Conservation (phyloP, 2,113 vertebrate species). For the Aspidoscelis tigris region DNA sequence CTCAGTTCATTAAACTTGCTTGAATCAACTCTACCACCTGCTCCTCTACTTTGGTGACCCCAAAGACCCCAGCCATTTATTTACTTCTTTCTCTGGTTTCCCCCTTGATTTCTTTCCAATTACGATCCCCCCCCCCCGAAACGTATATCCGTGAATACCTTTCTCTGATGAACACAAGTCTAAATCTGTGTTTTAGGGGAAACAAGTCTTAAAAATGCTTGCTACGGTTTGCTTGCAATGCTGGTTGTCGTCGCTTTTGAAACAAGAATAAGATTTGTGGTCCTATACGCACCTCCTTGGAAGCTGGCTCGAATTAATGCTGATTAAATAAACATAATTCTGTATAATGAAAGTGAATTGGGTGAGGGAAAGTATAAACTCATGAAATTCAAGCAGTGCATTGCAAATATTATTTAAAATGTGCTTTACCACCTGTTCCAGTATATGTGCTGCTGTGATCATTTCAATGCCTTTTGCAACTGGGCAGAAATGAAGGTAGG, state of each 20-base stretch:
- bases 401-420: background rate
- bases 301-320: background rate
- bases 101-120: slow-evolving; percentile 66
- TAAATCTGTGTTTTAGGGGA: background rate
- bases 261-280: background rate
- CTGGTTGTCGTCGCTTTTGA: background rate
- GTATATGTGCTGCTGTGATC: no score
- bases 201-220: background rate
- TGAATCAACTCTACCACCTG: slow-evolving; percentile 68
- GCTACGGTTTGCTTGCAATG: background rate
- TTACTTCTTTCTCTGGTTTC: slow-evolving; percentile 65
- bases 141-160: slow-evolving; percentile 57
- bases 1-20: slow-evolving; percentile 71
- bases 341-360: background rate
- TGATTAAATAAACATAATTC: background rate
- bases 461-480: background rate
- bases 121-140: slow-evolving; percentile 47
- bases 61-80: slow-evolving; percentile 50
- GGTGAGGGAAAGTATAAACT: background rate
- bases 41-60: slow-evolving; percentile 63
- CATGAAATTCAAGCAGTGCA: no score
- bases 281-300: background rate
- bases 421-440: no score
- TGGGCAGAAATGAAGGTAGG: background rate
- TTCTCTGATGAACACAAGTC: background rate